These are phyloP conservation scores for Actinernus sp. DNA, from an alignment of 92 coral and sea anemone species.

Conservation along the genomic window DNA sequence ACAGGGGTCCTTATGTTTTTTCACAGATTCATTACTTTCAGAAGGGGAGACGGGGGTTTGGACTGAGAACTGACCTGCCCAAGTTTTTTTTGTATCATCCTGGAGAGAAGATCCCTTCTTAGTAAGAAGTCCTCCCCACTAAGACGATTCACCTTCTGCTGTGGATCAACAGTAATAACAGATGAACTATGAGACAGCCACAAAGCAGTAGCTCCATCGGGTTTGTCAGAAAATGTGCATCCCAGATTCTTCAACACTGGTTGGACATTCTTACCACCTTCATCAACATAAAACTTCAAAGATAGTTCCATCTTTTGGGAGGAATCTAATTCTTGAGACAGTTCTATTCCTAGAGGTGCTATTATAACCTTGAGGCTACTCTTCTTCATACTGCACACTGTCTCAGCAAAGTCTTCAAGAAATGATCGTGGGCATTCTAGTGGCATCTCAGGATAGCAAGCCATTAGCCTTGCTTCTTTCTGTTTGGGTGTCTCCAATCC, in stretches of 20 bases:
- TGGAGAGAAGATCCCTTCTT: slow-evolving; percentile 32
- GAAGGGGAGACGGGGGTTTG: slow-evolving; percentile 1
- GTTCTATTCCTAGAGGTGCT: slow-evolving; percentile 19
- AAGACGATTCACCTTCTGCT: slow-evolving; percentile 58
- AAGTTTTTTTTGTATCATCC: slow-evolving; percentile 25
- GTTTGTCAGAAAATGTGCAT: slow-evolving; percentile 51
- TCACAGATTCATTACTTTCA: too few relatives aligned
- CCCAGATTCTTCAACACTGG: slow-evolving; percentile 60
- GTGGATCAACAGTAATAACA: slow-evolving; percentile 1
- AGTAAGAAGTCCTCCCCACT: slow-evolving; percentile 80
- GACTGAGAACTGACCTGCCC: slow-evolving; percentile 23
- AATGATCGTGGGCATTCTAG: slow-evolving; percentile 59
- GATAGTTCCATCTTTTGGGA: slow-evolving; percentile 27
- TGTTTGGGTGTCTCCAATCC: slow-evolving; percentile 58
- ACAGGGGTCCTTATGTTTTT: too few relatives aligned
- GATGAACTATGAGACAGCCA: slow-evolving; percentile 64
- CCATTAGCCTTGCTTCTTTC: slow-evolving; percentile 69
- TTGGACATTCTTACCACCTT: slow-evolving; percentile 21
- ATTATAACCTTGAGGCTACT: slow-evolving; percentile 14
- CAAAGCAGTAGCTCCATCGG: slow-evolving; percentile 75
- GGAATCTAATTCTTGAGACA: neutral
- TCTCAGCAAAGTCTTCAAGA: slow-evolving; percentile 48
- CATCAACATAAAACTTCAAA: slow-evolving; percentile 59
- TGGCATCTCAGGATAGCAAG: slow-evolving; percentile 62
- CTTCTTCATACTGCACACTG: slow-evolving; percentile 14